These are phyloP conservation scores for Triplophysa yarkandensis DNA, from an alignment of 2,797 vertebrate species.

Conservation along the genomic window DNA sequence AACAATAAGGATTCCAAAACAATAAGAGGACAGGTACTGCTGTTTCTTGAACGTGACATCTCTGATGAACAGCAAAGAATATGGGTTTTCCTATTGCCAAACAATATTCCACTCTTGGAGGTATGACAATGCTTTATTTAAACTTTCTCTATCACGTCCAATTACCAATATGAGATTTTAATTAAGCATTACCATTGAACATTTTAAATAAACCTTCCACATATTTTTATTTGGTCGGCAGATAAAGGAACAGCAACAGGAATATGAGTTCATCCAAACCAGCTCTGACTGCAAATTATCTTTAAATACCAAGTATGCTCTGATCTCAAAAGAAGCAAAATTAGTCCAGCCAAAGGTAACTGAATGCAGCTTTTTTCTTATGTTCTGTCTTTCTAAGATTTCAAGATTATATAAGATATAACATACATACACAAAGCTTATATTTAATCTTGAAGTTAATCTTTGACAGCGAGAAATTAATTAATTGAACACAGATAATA, in stretches of 20 bases:
- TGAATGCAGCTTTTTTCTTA: no score
- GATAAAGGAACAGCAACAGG: slow-evolving; percentile 39
- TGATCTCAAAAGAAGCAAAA: slow-evolving; percentile 13
- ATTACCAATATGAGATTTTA: no score
- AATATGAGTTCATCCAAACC: slow-evolving; percentile 34
- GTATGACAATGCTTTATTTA: background rate
- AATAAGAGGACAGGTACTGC: slow-evolving; percentile 43
- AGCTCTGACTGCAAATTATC: slow-evolving; percentile 45
- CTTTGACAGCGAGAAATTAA: no score
- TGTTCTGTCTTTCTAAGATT: no score
- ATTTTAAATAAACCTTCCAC: background rate
- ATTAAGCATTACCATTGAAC: no score
- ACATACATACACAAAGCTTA: no score
- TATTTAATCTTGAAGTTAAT: no score
- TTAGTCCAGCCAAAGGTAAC: slow-evolving; percentile 46
- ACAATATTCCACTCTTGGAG: slow-evolving; percentile 38
- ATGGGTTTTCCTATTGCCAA: slow-evolving; percentile 50
- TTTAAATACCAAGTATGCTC: slow-evolving; percentile 31
- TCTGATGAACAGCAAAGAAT: slow-evolving; percentile 32
- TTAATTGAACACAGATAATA: no score
- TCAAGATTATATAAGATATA: no score
- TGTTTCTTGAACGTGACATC: slow-evolving; percentile 42
- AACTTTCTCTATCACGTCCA: background rate
- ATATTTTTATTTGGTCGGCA: slow-evolving; percentile 17
- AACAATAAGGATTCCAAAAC: background rate